phyloP scores from a whole-genome alignment of 2,797 vertebrate species.

The Lutjanus argentimaculatus region DNA sequence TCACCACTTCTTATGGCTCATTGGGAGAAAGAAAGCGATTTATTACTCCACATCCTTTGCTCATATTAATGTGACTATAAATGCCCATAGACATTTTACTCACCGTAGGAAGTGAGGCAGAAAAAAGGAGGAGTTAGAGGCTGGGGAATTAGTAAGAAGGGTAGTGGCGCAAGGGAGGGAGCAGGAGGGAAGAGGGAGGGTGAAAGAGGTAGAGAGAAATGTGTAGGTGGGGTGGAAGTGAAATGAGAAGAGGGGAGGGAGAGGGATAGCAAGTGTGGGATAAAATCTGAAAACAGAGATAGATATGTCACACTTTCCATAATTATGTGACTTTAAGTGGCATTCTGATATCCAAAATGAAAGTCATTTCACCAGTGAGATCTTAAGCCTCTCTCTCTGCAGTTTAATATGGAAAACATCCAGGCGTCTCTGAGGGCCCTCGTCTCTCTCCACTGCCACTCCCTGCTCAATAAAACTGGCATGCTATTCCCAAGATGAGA shows the following conservation, averaged over 20 bases:
- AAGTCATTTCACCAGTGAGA: conserved; percentile 61
- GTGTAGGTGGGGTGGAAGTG: conserved; percentile 43
- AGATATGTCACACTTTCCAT: conserved; percentile 55
- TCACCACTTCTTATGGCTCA: conserved; percentile 75
- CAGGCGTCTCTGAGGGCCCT: conserved; percentile 73
- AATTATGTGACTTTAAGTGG: conserved; percentile 65
- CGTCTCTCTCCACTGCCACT: conserved; percentile 75
- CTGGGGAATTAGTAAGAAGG: conserved; percentile 67
- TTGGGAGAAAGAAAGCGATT: conserved; percentile 84
- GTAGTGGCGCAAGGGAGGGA: conserved; percentile 43
- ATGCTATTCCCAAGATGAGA: conserved; percentile 79
- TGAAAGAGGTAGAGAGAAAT: conserved; percentile 46
- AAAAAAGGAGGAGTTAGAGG: conserved; percentile 70
- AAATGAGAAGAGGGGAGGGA: conserved; percentile 31
- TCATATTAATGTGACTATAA: conserved; percentile 87
- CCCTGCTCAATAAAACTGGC: conserved; percentile 82
- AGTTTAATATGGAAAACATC: conserved; percentile 80
- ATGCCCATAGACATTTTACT: conserved; percentile 83
- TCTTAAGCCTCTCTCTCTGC: conserved; percentile 64
- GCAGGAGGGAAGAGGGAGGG: conserved; percentile 17
- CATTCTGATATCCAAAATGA: conserved; percentile 69
- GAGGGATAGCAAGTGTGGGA: conserved; percentile 20
- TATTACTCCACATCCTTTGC: conserved; percentile 86
- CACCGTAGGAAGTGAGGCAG: conserved; percentile 75
- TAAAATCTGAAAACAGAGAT: conserved; percentile 53